Evolutionary conservation across 2,888 invertebrate species (phyloP), one percentile per base, ranked within the genome.

Genomic region (Microctonus brassicae): DNA sequence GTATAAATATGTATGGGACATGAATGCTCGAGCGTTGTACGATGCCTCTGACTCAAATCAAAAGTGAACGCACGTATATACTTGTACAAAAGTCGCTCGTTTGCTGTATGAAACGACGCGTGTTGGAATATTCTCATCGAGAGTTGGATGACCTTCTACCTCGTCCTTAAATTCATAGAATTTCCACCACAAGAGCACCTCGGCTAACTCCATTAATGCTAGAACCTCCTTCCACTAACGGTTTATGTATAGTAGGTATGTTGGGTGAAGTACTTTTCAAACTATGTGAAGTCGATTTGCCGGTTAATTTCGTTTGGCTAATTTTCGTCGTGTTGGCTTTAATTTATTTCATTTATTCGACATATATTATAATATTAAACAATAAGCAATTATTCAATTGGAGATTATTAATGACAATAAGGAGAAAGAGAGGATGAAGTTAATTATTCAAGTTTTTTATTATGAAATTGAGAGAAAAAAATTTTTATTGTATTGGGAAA

Each of bases 1-100:
- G 76, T 79, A 85, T 86, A 84, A 86, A 86, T 86, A 86, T 86
- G 84, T 86, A 85, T 85, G 83, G 84, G 78, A 81, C 85, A 85
- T 86, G 86, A 86, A 86, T 86, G 83, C 84, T 78, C 80, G 81
- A 86, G 84, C 80, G 80, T 76, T 34, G 47, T 55, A 52, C 60
- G 57, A 42, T n/a, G n/a, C n/a, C n/a, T 60, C 62, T 36, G 58
- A 34, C 17, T 42, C 33, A 24, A 53, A 60, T 65, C 63, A 55
- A 53, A 47, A 60, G 57, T 64, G 42, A 55, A 55, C 33, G 11
- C 10, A 11, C 34, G 66, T 11, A 47, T 4, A 47, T n/a, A 67
- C 29, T 7, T 29, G 29, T 29, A 29, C 29, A n/a, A n/a, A n/a
- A n/a, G n/a, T n/a, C n/a, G n/a, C n/a, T n/a, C n/a, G n/a, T n/a